These are phyloP conservation scores for Ranitomeya variabilis DNA, from an alignment of 2,113 vertebrate species.

Conservation along the genomic window DNA sequence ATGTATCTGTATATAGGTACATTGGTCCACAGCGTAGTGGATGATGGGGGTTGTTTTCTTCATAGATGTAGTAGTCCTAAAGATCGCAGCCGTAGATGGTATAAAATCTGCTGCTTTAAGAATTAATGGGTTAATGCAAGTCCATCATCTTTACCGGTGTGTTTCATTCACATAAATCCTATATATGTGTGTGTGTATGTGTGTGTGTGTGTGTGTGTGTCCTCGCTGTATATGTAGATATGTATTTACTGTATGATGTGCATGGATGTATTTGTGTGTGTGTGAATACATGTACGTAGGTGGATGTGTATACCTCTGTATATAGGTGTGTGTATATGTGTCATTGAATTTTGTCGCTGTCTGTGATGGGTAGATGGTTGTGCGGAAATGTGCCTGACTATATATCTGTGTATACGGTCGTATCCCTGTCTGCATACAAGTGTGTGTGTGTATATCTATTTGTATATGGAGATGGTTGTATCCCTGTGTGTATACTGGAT, in stretches of 20 bases:
- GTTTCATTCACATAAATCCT: background rate
- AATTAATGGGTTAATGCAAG: background rate
- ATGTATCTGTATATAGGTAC: background rate
- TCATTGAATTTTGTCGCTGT: too few relatives aligned
- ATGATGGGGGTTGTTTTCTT: background rate
- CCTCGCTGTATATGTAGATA: background rate
- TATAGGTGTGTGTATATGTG: background rate
- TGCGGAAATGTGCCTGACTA: too few relatives aligned
- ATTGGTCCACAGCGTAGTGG: background rate
- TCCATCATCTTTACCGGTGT: background rate
- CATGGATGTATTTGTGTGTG: background rate
- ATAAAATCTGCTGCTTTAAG: background rate
- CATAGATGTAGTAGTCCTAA: background rate
- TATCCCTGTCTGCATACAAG: too few relatives aligned
- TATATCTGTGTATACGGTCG: too few relatives aligned
- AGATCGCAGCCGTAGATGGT: too few relatives aligned
- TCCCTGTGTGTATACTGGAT: too few relatives aligned
- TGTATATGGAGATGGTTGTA: too few relatives aligned
- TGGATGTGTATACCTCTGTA: background rate
- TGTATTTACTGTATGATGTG: background rate
- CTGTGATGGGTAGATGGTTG: too few relatives aligned
- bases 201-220: background rate
- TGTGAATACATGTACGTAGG: background rate
- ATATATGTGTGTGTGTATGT: background rate
- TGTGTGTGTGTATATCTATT: too few relatives aligned